A percentile compares a stretch with the other conserved stretches of the same genome.
phyloP scores from a whole-genome alignment of 2,113 vertebrate species.

The Saguinus midas region DNA sequence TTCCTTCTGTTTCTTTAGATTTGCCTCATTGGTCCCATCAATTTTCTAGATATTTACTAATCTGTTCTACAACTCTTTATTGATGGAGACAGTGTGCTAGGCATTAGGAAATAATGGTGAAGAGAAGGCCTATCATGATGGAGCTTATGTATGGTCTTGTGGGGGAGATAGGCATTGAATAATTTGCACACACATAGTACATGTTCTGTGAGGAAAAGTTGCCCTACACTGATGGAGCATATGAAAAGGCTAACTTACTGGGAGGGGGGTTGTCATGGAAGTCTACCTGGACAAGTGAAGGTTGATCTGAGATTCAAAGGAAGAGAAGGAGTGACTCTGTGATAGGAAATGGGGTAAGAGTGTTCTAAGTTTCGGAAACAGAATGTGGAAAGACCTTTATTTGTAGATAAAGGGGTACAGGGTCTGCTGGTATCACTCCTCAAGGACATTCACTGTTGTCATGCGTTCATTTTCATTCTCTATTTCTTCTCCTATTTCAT shows the following conservation, averaged over 20 bases:
- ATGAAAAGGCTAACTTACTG: neutral
- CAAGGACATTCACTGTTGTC: neutral
- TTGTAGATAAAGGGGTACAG: accelerated
- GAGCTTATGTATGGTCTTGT: neutral
- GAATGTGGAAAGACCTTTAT: neutral
- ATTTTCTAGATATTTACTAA: constrained; percentile 22
- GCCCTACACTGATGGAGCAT: neutral
- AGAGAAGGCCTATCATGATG: neutral
- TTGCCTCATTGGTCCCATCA: neutral
- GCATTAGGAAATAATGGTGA: neutral
- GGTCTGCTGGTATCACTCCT: neutral
- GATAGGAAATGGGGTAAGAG: neutral
- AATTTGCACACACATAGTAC: neutral
- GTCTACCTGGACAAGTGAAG: neutral
- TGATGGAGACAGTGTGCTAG: neutral
- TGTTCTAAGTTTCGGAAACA: neutral
- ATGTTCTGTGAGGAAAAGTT: neutral
- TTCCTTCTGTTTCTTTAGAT: constrained; percentile 32
- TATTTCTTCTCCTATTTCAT: neutral
- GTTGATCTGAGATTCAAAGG: neutral
- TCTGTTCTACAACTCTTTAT: neutral
- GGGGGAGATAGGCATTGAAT: neutral
- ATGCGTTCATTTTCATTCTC: neutral
- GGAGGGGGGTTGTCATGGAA: neutral
- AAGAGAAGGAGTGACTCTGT: neutral